phyloP scores from a whole-genome alignment of 2,797 vertebrate genomes.

The Tympanoctomys barrerae region DNA sequence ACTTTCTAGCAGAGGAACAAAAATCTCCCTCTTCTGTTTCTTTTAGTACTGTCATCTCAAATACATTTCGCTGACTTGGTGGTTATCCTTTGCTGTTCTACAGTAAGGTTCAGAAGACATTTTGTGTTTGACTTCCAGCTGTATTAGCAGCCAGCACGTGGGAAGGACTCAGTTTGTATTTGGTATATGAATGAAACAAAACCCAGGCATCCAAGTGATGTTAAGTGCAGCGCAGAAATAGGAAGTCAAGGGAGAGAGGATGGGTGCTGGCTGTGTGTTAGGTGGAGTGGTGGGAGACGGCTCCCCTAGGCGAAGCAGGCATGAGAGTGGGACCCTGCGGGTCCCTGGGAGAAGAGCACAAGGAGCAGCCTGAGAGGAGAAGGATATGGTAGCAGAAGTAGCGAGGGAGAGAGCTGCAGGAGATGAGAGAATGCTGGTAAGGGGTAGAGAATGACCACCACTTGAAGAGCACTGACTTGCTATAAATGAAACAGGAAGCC shows the following conservation, averaged over 20 bases:
- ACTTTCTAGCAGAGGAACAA: not conserved
- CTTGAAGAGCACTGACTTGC: not conserved
- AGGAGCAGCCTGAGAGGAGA: not conserved
- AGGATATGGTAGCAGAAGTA: not conserved
- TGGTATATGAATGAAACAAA: not conserved
- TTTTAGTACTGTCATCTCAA: not conserved
- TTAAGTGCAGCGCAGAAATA: not conserved
- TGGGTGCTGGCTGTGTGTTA: not conserved
- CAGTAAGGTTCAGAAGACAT: not conserved
- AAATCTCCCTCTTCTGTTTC: not conserved
- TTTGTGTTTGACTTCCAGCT: conserved; percentile 17
- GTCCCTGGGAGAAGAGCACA: not conserved
- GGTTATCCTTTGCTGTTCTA: not conserved
- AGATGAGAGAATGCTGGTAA: not conserved
- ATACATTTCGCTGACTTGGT: not conserved
- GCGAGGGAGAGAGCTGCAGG: not conserved
- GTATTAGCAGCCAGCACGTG: not conserved
- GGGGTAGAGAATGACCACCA: not conserved
- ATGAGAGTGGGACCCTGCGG: not conserved
- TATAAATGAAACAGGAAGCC: not conserved
- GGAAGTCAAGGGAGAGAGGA: not conserved
- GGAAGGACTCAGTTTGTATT: not conserved
- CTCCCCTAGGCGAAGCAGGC: not conserved
- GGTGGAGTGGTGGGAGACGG: not conserved
- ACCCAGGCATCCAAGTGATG: not conserved